Conservation (phyloP, 2,797 vertebrate genomes). For the Hemibagrus guttatus region DNA sequence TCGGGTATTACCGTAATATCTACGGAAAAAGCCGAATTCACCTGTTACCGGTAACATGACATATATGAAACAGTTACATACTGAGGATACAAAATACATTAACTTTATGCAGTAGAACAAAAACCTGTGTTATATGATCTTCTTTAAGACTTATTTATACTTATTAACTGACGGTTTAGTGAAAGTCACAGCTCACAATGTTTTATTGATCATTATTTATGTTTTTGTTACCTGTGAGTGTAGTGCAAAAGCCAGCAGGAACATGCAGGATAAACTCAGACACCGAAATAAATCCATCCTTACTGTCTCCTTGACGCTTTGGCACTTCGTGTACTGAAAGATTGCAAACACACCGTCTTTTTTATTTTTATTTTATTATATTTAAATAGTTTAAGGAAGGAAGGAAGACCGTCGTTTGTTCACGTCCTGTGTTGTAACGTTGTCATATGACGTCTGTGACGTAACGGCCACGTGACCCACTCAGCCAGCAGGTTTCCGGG, state of each 20-base stretch:
- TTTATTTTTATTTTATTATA: not conserved
- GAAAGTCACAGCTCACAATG: not conserved
- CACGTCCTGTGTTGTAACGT: not conserved
- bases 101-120: not conserved
- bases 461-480: slow-evolving; percentile 6
- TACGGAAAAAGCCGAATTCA: not conserved
- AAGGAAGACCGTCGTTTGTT: not conserved
- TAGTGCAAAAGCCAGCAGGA: not conserved
- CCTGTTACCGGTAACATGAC: not conserved
- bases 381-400: not conserved
- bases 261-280: not conserved
- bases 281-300: not conserved
- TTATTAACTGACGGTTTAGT: not conserved
- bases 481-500: not conserved
- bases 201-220: not conserved
- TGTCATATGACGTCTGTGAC: slow-evolving; percentile 22
- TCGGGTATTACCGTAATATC: not conserved
- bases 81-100: not conserved
- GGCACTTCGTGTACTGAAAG: too few species aligned
- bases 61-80: too few species aligned
- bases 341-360: not conserved
- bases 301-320: too few species aligned
- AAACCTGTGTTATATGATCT: not conserved
- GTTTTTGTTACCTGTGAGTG: slow-evolving; percentile 13
- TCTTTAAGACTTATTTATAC: not conserved